Percentiles rank a stretch among this genome's conserved stretches.
phyloP scores from a whole-genome alignment of 2,113 vertebrate genomes.

The Buteo buteo region DNA sequence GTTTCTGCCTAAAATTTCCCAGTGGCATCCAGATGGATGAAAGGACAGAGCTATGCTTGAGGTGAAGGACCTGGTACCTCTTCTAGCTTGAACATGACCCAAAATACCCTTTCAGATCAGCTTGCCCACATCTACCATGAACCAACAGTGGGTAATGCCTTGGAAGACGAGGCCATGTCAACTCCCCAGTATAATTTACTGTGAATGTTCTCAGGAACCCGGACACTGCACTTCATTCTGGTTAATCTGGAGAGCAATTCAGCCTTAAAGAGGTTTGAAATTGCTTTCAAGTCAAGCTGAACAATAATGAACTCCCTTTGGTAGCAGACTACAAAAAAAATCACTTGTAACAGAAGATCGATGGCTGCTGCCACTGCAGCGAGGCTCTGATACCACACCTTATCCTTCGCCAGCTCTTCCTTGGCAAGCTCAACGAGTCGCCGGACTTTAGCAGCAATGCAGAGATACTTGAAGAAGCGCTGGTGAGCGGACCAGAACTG shows the following conservation, averaged over 20 bases:
- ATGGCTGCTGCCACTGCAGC: not conserved
- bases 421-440: conserved; percentile 89
- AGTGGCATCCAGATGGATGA: not conserved
- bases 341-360: rapidly evolving
- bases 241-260: not conserved
- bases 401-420: conserved; percentile 86
- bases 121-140: not conserved
- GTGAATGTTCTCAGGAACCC: not conserved
- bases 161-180: rapidly evolving
- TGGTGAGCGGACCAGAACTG: conserved; percentile 99
- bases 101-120: not conserved
- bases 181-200: not conserved
- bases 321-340: not conserved
- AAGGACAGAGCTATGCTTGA: not conserved
- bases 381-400: conserved; percentile 72
- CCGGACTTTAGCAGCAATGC: conserved; percentile 93
- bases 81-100: not conserved
- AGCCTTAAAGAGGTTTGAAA: not conserved
- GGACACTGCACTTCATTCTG: rapidly evolving
- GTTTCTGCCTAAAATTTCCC: not conserved
- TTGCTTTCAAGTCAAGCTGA: not conserved
- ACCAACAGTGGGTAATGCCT: not conserved
- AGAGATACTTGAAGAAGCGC: conserved; percentile 99
- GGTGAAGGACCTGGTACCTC: not conserved
- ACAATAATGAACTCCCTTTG: not conserved